Base-by-base conservation (phyloP, 2,888 invertebrate species). In the Xestobium rufovillosum region DNA sequence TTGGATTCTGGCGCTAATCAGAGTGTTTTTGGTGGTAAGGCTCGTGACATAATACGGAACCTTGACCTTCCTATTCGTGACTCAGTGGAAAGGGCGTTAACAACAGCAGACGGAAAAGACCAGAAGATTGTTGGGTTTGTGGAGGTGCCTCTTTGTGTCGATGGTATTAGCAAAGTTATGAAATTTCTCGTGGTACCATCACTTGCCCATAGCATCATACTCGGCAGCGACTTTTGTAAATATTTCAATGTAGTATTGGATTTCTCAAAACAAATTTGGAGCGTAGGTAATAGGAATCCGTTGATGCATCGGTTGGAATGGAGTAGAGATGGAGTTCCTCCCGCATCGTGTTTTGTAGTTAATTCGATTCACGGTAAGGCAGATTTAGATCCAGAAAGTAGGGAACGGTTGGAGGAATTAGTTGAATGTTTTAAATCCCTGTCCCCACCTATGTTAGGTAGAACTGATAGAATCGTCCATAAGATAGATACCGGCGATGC, bases 381-480 rank as follows among this genome's bases (percentile, higher is more conserved):
- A n/a, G n/a, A n/a, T n/a, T n/a, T n/a, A n/a, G 8, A n/a, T 23
- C 23, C n/a, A n/a, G 23, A 23, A 23, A 8, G 23, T 9, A 23
- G n/a, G 8, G 23, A 15, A 11, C 12, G 14, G 40, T 4, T 44
- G 41, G n/a, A n/a, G n/a, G n/a, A n/a, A n/a, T n/a, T n/a, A n/a
- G n/a, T n/a, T n/a, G n/a, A n/a, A n/a, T n/a, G n/a, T n/a, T n/a
- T n/a, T n/a, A n/a, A n/a, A n/a, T n/a, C n/a, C n/a, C n/a, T n/a
- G n/a, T n/a, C n/a, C n/a, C n/a, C n/a, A n/a, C n/a, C n/a, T n/a
- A n/a, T n/a, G n/a, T n/a, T n/a, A n/a, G n/a, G n/a, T n/a, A n/a
- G n/a, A n/a, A n/a, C n/a, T n/a, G n/a, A n/a, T n/a, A n/a, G n/a
- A n/a, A n/a, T n/a, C n/a, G n/a, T n/a, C n/a, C n/a, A n/a, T n/a